Evolutionary conservation across 1,140 invertebrate species (phyloP), one percentile per base, ranked within the genome.

Genomic region (Sitodiplosis mosellana): DNA sequence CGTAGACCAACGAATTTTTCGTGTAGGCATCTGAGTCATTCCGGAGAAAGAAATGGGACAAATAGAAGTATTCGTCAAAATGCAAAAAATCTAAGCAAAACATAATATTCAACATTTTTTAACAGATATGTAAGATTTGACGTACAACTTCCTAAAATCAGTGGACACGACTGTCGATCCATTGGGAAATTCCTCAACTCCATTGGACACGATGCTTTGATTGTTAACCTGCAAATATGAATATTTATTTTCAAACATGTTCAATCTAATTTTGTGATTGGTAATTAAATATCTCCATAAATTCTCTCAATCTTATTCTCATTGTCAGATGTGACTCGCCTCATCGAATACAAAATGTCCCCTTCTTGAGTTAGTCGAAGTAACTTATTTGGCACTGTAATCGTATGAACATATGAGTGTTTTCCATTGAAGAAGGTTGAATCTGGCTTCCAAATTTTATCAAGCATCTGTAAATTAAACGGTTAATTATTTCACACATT

Each of bases 131-230:
- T 6, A 15, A 44, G 17, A 8, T 8, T 20, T 44, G n/a, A 86
- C 87, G 82, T 73, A 95, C 92, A 97, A 59, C 91, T 94, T 51
- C 90, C 92, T 38, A 98, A 72, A 54, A 87, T 80, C 10, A 97
- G 72, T 12, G 91, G 90, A 63, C 92, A 97, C 1, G 79, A 84
- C 60, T 89, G 92, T 19, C 80, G 75, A 68, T 97, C 93, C 87
- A 97, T 94, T 3, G 95, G 95, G 69, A 97, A 99, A 59, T 90
- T 87, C 55, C 85, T 76, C 33, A 99, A 68, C 58, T 93, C 84
- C 93, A 98, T 98, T 5, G 90, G 90, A 68, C 94, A 99, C 52
- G 86, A 90, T 2, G 93, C 92, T 67, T 93, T 92, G 49, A 99
- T 92, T 11, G 94, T 99, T 56, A 99, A 68, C 62, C 94, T 93